Evolutionary conservation across 2,113 vertebrate species (phyloP).

Genomic region (Leucosticte australis): DNA sequence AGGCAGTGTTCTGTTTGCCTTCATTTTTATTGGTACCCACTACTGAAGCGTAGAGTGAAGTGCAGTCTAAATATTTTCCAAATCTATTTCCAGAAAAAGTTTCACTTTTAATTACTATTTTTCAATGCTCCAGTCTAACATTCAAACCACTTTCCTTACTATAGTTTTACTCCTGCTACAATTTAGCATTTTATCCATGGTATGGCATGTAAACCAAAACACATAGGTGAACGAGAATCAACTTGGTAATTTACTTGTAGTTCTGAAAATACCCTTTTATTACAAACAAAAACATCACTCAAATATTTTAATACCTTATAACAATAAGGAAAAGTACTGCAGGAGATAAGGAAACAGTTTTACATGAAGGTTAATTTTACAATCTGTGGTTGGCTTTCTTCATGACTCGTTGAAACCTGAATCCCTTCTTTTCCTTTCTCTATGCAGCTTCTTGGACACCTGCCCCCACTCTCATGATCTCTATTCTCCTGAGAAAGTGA

Average conservation of each 20-base stretch:
- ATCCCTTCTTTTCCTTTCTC: background rate
- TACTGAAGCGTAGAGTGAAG: background rate
- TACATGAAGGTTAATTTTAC: background rate
- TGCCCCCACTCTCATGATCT: background rate
- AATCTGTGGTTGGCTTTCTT: background rate
- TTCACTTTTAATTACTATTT: background rate
- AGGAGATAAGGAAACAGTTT: background rate
- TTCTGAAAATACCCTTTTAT: background rate
- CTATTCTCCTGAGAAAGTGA: background rate
- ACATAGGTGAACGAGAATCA: background rate
- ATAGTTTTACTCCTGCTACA: background rate
- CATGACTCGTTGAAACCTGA: background rate
- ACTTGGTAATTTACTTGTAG: background rate
- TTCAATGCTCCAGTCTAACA: background rate
- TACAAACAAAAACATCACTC: background rate
- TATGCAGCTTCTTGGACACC: background rate
- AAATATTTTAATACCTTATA: background rate
- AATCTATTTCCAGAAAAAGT: constrained; percentile 23
- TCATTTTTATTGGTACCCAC: constrained; percentile 23
- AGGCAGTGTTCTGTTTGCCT: constrained; percentile 17
- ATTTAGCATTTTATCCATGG: background rate
- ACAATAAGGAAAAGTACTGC: background rate
- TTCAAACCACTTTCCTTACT: background rate
- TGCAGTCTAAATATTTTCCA: constrained; percentile 35
- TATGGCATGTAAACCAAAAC: background rate